Percentiles rank a stretch among this genome's conserved stretches.
Evolutionary conservation across 2,113 vertebrate species (phyloP).

Genomic region (Cichladusa arquata): DNA sequence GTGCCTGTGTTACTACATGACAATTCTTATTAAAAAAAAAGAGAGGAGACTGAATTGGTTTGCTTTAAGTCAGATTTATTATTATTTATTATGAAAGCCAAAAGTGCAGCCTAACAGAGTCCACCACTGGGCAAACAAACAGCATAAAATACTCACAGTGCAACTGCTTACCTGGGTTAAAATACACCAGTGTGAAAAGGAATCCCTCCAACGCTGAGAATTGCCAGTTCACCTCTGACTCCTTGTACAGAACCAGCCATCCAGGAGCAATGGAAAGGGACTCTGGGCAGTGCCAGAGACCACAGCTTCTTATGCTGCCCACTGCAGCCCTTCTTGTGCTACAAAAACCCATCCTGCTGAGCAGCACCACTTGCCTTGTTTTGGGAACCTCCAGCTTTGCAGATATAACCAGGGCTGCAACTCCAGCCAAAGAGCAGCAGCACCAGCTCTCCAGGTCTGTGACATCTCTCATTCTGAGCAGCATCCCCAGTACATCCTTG

Average conservation of each 20-base stretch:
- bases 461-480: neutral
- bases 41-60: neutral
- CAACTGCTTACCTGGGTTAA: neutral
- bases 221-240: neutral
- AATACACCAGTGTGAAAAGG: fast-evolving
- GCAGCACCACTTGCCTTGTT: neutral
- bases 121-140: neutral
- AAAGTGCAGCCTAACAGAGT: neutral
- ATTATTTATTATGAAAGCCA: neutral
- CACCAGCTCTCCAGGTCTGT: neutral
- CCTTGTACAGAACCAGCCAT: neutral
- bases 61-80: neutral
- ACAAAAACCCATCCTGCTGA: neutral
- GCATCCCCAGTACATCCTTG: neutral
- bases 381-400: neutral
- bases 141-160: neutral
- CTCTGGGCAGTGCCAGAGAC: neutral
- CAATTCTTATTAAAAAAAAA: neutral
- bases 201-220: neutral
- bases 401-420: neutral
- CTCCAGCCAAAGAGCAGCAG: neutral
- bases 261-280: neutral
- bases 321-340: neutral
- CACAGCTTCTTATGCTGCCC: neutral
- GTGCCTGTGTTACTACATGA: fast-evolving